Evolutionary conservation across 1,140 invertebrate species (phyloP).

Genomic region (Drosophila mauritiana): DNA sequence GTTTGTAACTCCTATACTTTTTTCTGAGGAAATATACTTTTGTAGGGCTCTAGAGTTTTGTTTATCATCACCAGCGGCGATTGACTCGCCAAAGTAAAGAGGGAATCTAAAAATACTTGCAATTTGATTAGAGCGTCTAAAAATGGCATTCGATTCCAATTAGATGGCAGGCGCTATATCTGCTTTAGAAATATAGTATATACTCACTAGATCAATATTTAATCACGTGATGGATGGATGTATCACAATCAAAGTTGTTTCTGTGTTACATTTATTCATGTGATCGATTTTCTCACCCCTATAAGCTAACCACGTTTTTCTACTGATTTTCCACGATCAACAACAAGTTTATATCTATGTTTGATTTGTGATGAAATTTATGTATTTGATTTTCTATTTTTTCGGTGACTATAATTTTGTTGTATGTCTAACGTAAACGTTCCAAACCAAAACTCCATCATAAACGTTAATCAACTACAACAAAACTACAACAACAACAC

Average conservation of each 20-base stretch:
- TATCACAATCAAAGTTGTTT: slow-evolving; percentile 2
- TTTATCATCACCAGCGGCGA: neutral
- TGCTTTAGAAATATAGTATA: neutral
- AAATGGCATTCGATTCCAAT: neutral
- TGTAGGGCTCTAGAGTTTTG: neutral
- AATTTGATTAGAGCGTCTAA: neutral
- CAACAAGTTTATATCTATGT: slow-evolving; percentile 23
- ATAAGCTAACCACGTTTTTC: slow-evolving; percentile 8
- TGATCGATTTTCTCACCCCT: no score
- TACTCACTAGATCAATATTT: neutral
- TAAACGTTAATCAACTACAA: slow-evolving; percentile 63
- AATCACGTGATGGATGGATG: neutral
- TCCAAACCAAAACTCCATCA: slow-evolving; percentile 48
- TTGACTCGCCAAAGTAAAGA: neutral
- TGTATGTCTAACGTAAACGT: slow-evolving; percentile 61
- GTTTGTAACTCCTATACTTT: no score
- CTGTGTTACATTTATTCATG: neutral
- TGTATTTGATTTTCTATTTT: slow-evolving; percentile 77
- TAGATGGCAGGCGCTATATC: neutral
- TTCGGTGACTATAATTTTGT: slow-evolving; percentile 70
- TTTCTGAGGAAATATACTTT: no score
- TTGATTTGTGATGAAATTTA: slow-evolving; percentile 64
- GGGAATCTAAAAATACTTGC: slow-evolving; percentile 5
- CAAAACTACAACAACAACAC: slow-evolving; percentile 54
- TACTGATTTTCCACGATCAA: slow-evolving; percentile 16